phyloP scores from a whole-genome alignment of 2,888 invertebrate genomes.

The Campoletis raptor region DNA sequence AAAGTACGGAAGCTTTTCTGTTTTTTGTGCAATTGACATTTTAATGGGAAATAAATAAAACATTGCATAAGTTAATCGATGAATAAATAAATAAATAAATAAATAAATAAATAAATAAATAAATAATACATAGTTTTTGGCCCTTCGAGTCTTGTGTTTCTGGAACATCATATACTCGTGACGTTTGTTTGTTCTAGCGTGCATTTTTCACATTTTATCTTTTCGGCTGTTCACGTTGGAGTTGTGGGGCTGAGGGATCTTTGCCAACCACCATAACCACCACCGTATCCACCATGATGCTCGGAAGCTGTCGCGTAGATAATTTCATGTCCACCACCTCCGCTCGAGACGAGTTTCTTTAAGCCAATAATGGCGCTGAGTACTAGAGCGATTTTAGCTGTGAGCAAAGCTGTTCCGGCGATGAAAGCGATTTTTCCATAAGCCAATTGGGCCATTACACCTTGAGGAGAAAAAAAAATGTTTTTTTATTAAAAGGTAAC shows the following conservation, averaged over 20 bases:
- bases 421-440: conserved; percentile 89
- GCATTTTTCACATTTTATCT: conserved; percentile 5
- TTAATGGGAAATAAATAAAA: conserved; percentile 54
- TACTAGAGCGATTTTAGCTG: conserved; percentile 89
- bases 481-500: background rate
- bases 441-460: conserved; percentile 89
- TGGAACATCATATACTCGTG: conserved; percentile 27
- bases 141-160: conserved; percentile 10
- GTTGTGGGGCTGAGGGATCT: conserved; percentile 79
- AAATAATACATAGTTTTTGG: conserved; percentile 60
- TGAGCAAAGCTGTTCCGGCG: conserved; percentile 89
- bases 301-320: conserved; percentile 86
- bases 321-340: conserved; percentile 86
- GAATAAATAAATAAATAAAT: conserved; percentile 52
- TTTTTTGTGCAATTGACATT: conserved; percentile 19
- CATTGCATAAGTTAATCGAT: conserved; percentile 52
- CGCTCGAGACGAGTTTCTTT: conserved; percentile 87
- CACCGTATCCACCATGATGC: conserved; percentile 82
- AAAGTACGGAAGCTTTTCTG: background rate
- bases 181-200: conserved; percentile 35
- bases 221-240: conserved; percentile 75
- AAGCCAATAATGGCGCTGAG: conserved; percentile 88
- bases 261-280: conserved; percentile 83
- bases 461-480: conserved; percentile 70
- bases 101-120: conserved; percentile 60